Evolutionary conservation across 2,113 vertebrate species (phyloP).

Genomic region (Bufo bufo): DNA sequence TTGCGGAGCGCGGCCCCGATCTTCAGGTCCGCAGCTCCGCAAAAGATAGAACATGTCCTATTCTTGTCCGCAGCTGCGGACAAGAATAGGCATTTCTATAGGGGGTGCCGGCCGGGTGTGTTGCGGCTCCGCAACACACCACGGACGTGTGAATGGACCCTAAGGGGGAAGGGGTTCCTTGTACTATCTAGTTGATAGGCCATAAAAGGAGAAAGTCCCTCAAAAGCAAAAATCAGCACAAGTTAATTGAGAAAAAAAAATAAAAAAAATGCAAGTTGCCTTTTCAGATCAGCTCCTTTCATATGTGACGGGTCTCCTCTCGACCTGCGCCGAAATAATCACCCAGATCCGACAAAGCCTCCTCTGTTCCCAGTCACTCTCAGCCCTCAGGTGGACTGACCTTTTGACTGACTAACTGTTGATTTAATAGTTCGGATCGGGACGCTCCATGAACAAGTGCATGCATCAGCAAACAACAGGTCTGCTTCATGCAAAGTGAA

Average conservation of each 20-base stretch:
- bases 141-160: too few relatives aligned
- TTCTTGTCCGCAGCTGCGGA: too few relatives aligned
- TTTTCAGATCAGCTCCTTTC: neutral
- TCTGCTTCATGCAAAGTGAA: neutral
- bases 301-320: neutral
- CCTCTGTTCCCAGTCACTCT: neutral
- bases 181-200: too few relatives aligned
- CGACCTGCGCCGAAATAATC: neutral
- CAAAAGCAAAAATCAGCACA: neutral
- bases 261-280: neutral
- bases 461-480: conserved; percentile 15
- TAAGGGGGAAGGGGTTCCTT: too few relatives aligned
- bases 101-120: too few relatives aligned
- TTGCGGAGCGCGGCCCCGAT: too few relatives aligned
- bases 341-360: neutral
- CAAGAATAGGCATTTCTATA: too few relatives aligned
- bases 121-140: too few relatives aligned
- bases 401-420: conserved; percentile 17
- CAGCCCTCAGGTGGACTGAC: conserved; percentile 21
- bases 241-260: neutral
- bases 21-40: too few relatives aligned
- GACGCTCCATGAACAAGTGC: neutral
- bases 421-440: conserved; percentile 3
- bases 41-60: too few relatives aligned
- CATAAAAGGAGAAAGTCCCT: too few relatives aligned